Conservation (phyloP, 2,113 vertebrate species). For the Megaptera novaeangliae region DNA sequence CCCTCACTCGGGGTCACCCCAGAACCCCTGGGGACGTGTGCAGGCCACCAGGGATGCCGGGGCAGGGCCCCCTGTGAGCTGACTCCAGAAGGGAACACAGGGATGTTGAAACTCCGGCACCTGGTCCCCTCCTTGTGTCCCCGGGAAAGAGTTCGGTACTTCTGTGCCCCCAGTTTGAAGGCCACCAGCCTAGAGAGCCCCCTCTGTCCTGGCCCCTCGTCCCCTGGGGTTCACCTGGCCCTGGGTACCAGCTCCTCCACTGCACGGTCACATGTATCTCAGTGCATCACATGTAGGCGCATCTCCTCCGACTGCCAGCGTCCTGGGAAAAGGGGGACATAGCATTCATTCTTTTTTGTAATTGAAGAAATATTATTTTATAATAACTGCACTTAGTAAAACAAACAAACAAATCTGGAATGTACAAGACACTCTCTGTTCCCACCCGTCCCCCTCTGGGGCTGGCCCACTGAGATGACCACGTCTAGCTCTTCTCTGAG, state of each 20-base stretch:
- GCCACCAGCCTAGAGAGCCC: not conserved
- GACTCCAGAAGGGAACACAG: not conserved
- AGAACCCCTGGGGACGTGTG: not conserved
- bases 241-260: not conserved
- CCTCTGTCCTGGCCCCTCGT: not conserved
- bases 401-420: not conserved
- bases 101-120: too few relatives aligned
- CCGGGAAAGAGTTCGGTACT: not conserved
- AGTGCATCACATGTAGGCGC: rapidly evolving
- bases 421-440: rapidly evolving
- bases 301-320: not conserved
- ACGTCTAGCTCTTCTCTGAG: too few relatives aligned
- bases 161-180: too few relatives aligned
- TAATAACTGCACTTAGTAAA: not conserved
- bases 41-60: not conserved
- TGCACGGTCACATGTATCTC: rapidly evolving
- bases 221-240: rapidly evolving
- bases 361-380: not conserved
- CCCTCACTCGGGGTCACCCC: too few relatives aligned
- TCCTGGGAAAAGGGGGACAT: too few relatives aligned
- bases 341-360: not conserved
- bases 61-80: rapidly evolving
- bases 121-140: not conserved
- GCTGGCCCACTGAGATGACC: rapidly evolving
- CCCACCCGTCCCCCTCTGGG: rapidly evolving